Evolutionary conservation across 2,888 invertebrate species (phyloP).

Genomic region (Molorchus minor): DNA sequence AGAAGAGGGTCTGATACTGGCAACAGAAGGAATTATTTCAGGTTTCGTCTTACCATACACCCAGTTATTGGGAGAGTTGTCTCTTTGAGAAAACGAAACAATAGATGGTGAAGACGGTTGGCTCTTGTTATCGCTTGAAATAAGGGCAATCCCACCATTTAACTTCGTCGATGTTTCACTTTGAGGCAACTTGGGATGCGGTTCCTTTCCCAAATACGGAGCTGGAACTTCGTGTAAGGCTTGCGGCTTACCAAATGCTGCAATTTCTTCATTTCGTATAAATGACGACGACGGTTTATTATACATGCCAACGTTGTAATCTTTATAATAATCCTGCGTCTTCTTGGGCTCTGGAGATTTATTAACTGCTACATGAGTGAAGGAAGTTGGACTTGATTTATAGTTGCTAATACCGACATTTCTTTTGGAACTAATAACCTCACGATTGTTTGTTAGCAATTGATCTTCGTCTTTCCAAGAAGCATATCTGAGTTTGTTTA

Average conservation of each 20-base stretch:
- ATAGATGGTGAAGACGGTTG: not conserved
- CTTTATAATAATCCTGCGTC: not conserved
- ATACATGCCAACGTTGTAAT: not conserved
- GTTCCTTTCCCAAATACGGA: conserved; percentile 7
- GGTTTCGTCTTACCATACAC: not conserved
- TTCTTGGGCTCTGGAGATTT: not conserved
- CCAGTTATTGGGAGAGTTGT: not conserved
- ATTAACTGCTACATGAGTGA: not conserved
- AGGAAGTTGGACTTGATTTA: not conserved
- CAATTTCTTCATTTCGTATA: not conserved
- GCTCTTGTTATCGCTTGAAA: not conserved
- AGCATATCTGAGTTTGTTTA: not conserved
- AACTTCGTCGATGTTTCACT: not conserved
- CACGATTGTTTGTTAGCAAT: not conserved
- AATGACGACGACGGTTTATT: not conserved
- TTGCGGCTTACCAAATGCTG: conserved; percentile 8
- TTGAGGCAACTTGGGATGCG: not conserved
- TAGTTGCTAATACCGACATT: not conserved
- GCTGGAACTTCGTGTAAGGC: conserved; percentile 20
- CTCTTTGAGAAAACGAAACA: not conserved
- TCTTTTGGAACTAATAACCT: not conserved
- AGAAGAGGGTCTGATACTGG: too few species aligned
- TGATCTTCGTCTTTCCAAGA: not conserved
- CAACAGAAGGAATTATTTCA: not conserved
- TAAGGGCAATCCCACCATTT: not conserved